Evolutionary conservation across 2,113 vertebrate genomes (phyloP).

Genomic region (Hystrix brachyura): DNA sequence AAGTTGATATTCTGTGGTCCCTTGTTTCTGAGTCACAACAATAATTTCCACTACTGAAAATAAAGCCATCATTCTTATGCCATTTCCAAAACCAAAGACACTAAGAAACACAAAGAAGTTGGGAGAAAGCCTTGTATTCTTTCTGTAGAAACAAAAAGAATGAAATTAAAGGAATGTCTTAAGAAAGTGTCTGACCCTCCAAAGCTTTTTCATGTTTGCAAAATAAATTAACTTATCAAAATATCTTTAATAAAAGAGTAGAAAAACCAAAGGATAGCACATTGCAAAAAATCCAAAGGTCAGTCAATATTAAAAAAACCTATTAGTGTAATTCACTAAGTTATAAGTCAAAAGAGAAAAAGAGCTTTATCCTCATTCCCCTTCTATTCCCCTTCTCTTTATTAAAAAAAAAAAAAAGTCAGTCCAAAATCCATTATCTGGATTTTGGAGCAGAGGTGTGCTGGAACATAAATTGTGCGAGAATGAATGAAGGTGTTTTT

Average conservation of each 20-base stretch:
- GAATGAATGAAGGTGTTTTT: not conserved
- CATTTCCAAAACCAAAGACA: slow-evolving; percentile 21
- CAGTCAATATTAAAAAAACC: slow-evolving; percentile 23
- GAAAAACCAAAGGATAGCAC: slow-evolving; percentile 13
- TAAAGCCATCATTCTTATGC: not conserved
- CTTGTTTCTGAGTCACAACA: not conserved
- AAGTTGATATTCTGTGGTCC: not conserved
- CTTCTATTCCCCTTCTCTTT: not conserved
- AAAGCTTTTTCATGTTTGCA: slow-evolving; percentile 16
- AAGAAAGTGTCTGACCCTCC: slow-evolving; percentile 40
- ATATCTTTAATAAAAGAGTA: slow-evolving; percentile 53
- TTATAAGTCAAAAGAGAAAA: slow-evolving; percentile 41
- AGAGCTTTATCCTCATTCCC: not conserved
- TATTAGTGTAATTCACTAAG: not conserved
- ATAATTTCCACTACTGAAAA: not conserved
- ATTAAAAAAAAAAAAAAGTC: not conserved
- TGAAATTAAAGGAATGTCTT: slow-evolving; percentile 41
- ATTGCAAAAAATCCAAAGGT: not conserved
- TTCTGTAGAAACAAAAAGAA: slow-evolving; percentile 37
- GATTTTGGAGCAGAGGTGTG: not conserved
- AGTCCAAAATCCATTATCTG: not conserved
- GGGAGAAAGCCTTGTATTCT: not conserved
- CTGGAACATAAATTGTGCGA: not conserved
- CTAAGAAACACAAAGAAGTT: not conserved
- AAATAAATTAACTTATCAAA: slow-evolving; percentile 59